Percentiles rank a stretch among this genome's conserved stretches.
phyloP scores from a whole-genome alignment of 2,888 invertebrate genomes.

The Eupithecia pulchellata region DNA sequence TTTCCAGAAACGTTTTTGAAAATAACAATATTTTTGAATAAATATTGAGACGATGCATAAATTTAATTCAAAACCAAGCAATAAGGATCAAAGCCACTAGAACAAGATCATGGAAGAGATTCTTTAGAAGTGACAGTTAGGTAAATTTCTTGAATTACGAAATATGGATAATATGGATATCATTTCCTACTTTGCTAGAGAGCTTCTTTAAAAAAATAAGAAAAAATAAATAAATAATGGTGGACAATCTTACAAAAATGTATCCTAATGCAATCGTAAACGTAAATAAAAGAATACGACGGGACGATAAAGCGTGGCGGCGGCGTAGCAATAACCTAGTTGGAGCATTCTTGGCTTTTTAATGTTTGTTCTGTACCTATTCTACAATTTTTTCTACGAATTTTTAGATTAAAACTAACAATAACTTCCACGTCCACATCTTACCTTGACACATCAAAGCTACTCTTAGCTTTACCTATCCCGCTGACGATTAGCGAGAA shows the following conservation, averaged over 20 bases:
- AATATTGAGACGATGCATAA: neutral
- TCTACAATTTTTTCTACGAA: neutral
- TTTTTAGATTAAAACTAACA: neutral
- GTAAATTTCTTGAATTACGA: too few relatives aligned
- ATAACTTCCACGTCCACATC: neutral
- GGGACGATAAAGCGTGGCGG: neutral
- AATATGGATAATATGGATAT: too few relatives aligned
- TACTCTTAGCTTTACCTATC: neutral
- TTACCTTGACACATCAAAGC: neutral
- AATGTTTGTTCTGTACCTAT: neutral
- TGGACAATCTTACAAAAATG: too few relatives aligned
- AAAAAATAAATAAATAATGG: too few relatives aligned
- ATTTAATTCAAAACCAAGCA: neutral
- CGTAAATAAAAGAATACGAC: neutral
- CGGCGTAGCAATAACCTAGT: neutral
- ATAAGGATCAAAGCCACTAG: neutral
- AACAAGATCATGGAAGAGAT: neutral
- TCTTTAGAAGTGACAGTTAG: neutral
- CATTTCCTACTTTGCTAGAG: neutral
- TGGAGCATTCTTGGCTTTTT: neutral
- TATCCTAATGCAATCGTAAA: too few relatives aligned
- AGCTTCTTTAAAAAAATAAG: too few relatives aligned
- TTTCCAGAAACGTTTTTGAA: conserved; percentile 48
- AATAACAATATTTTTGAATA: neutral
- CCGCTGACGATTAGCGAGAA: neutral